Evolutionary conservation across 2,888 invertebrate genomes (phyloP).

Genomic region (Parasteatoda lunata): DNA sequence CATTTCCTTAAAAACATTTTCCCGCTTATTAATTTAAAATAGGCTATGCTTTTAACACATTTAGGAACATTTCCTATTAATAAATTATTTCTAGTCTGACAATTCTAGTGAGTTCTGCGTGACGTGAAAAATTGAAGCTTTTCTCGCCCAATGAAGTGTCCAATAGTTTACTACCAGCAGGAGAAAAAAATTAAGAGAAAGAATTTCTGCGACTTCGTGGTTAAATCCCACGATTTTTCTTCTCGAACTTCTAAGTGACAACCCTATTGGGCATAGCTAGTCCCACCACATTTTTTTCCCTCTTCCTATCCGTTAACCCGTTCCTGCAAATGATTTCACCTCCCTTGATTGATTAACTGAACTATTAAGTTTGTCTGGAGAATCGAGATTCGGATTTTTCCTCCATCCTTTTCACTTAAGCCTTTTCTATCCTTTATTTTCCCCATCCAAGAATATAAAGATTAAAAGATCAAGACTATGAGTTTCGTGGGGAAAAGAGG

Average conservation of each 20-base stretch:
- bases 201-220: neutral
- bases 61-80: too few relatives aligned
- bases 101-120: too few relatives aligned
- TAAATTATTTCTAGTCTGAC: too few relatives aligned
- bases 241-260: neutral
- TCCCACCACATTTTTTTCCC: neutral
- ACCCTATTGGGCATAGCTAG: neutral
- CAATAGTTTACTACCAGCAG: too few relatives aligned
- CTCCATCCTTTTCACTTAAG: neutral
- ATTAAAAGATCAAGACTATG: neutral
- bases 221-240: neutral
- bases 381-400: slow-evolving; percentile 16
- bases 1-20: too few relatives aligned
- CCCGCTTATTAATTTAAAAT: too few relatives aligned
- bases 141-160: too few relatives aligned
- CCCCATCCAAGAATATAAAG: neutral
- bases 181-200: neutral
- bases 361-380: slow-evolving; percentile 35
- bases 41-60: too few relatives aligned
- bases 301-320: neutral
- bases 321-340: too few relatives aligned
- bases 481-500: neutral
- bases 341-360: slow-evolving; percentile 46
- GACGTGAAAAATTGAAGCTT: too few relatives aligned
- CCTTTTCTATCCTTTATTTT: neutral